Base-by-base conservation (phyloP, 2,797 vertebrate species). In the Centropyge bicolor region DNA sequence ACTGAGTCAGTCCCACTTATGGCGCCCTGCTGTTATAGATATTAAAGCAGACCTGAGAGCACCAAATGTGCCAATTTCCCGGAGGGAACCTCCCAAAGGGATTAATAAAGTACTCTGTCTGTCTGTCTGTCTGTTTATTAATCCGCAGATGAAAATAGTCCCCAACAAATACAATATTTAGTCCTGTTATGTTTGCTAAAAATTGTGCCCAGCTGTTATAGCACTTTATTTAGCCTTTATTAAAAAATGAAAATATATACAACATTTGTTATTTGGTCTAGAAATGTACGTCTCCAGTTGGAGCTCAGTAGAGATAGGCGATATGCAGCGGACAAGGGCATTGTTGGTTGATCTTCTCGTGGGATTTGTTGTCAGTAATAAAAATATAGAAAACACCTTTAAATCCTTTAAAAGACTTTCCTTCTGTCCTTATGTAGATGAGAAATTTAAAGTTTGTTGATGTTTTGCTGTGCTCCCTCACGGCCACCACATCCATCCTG, bases 381-480 rank as follows among this genome's bases (percentile, higher is more conserved):
- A 36, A 48, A 59, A 36, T 31, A 10, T 11, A 73, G 5, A 71
- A 41, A 46, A 19, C 38, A 64, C 22, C 41, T 76, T 17, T 31
- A 31, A 31, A 20, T 40, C 27, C 20, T 63, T 45, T 45, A 17
- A 24, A 69, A 41, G 17, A 41, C 13, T 17, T n/a, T 31, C 5
- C 24, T 45, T 38, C 6, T 27, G 13, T 43, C 59, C 60, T 69
- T 56, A 22, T 12, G 31, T 36, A 81, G 48, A 85, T 38, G 16
- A 45, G 65, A 45, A 27, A 56, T 75, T 20, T 38, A 74, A 59
- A 63, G 57, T 88, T 67, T 56, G 74, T 48, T 67, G 61, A 41
- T 79, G 71, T 76, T 89, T 74, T n/a, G 46, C 45, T 72, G 52
- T 75, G 36, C 45, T 76, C 72, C 68, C 74, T 77, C 27, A 36